Conservation (phyloP, 2,888 invertebrate species). For the Drosophila algonquin region DNA sequence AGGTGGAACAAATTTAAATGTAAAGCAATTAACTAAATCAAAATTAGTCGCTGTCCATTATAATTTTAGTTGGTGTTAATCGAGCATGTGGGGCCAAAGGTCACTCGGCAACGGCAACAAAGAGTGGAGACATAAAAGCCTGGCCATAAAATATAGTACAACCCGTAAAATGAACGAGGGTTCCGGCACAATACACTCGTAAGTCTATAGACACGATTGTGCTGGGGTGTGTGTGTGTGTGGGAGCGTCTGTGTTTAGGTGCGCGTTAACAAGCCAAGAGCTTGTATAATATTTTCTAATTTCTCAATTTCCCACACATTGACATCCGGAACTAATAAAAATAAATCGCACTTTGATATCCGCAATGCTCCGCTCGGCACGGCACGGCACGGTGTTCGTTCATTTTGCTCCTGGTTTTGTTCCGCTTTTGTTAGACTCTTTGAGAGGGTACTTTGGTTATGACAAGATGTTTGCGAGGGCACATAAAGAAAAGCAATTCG, state of each 20-base stretch:
- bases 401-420: conserved; percentile 34
- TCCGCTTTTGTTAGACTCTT: conserved; percentile 19
- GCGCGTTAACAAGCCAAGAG: conserved; percentile 65
- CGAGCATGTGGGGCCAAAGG: conserved; percentile 24
- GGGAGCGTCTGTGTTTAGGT: conserved; percentile 49
- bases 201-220: conserved; percentile 23
- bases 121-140: conserved; percentile 23
- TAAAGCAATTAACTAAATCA: conserved; percentile 29
- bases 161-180: conserved; percentile 53
- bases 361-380: conserved; percentile 45
- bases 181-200: conserved; percentile 20
- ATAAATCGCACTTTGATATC: conserved; percentile 81
- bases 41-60: conserved; percentile 24
- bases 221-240: conserved; percentile 14
- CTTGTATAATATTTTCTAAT: conserved; percentile 79
- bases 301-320: conserved; percentile 80
- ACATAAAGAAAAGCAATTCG: not conserved
- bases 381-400: conserved; percentile 30
- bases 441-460: not conserved
- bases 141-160: conserved; percentile 21
- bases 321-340: conserved; percentile 81
- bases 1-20: conserved; percentile 13
- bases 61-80: conserved; percentile 15
- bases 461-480: not conserved
- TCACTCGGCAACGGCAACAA: conserved; percentile 5